Evolutionary conservation across 2,797 vertebrate species (phyloP).

Genomic region (Acanthurus tractus): DNA sequence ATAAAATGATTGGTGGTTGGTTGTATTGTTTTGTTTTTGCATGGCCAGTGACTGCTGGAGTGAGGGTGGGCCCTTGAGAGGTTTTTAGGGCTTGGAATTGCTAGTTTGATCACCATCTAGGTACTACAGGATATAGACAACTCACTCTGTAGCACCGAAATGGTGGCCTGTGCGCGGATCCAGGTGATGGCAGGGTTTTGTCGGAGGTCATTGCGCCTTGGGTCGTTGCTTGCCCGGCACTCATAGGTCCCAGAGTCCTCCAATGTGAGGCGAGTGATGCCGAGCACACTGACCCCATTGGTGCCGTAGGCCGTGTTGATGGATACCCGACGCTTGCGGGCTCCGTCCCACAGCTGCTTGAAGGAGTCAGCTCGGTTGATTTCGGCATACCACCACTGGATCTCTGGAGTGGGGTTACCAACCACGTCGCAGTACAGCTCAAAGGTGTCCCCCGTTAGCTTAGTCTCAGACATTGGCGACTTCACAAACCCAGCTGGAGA

Average conservation of each 20-base stretch:
- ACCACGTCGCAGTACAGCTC: conserved; percentile 99
- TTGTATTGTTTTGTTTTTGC: conserved; percentile 37
- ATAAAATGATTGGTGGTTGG: conserved; percentile 22
- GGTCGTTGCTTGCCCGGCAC: conserved; percentile 99
- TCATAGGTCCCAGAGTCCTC: conserved; percentile 99
- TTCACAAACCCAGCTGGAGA: conserved; percentile 99
- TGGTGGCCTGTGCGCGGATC: conserved; percentile 99
- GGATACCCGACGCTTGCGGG: conserved; percentile 95
- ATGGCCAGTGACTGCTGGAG: conserved; percentile 33
- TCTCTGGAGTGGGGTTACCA: conserved; percentile 97
- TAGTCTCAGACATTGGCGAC: conserved; percentile 99
- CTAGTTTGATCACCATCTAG: conserved; percentile 85
- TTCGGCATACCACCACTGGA: conserved; percentile 99
- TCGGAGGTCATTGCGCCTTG: conserved; percentile 96
- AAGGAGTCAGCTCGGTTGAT: conserved; percentile 98
- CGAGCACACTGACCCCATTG: conserved; percentile 97
- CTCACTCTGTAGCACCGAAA: conserved; percentile 99
- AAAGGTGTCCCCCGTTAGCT: conserved; percentile 99
- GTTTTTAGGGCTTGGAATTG: conserved; percentile 38
- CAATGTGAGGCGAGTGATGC: conserved; percentile 94
- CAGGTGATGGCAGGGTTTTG: conserved; percentile 98
- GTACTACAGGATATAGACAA: conserved; percentile 91
- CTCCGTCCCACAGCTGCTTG: conserved; percentile 99
- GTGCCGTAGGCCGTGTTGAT: conserved; percentile 96
- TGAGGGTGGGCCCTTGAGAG: conserved; percentile 37